These are phyloP conservation scores for Cyphomyrus plagiostoma DNA, from an alignment of 2,113 vertebrate species.

Conservation along the genomic window DNA sequence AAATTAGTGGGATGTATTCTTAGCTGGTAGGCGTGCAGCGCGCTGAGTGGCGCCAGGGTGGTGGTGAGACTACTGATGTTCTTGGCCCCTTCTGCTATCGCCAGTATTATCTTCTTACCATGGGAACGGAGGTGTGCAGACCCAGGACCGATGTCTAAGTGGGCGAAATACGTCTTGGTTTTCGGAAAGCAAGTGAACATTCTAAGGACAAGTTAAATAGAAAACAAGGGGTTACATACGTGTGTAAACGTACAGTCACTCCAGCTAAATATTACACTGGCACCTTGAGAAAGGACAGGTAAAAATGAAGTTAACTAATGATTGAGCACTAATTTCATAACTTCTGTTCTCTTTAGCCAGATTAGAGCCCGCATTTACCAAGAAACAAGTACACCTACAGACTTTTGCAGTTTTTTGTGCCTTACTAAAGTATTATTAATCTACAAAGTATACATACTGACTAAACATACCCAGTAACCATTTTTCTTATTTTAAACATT, in stretches of 20 bases:
- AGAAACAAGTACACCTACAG: not conserved
- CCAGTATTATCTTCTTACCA: constrained; percentile 60
- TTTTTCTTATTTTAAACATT: not conserved
- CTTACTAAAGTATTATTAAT: not conserved
- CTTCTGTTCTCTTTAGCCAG: not conserved
- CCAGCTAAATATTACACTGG: not conserved
- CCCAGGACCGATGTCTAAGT: constrained; percentile 55
- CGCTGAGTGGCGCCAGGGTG: constrained; percentile 57
- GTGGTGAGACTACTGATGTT: constrained; percentile 57
- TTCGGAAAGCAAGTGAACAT: constrained; percentile 61
- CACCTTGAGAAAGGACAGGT: not conserved
- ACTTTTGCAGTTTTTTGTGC: not conserved
- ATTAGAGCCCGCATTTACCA: not conserved
- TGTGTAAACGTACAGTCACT: not conserved
- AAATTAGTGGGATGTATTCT: constrained; percentile 65
- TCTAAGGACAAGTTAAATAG: constrained; percentile 37
- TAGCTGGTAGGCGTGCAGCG: constrained; percentile 61
- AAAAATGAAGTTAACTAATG: not conserved
- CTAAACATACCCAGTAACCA: not conserved
- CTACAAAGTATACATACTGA: not conserved
- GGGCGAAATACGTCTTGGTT: constrained; percentile 65
- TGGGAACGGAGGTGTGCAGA: constrained; percentile 53
- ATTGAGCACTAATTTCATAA: not conserved
- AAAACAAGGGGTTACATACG: not conserved
- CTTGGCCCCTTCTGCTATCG: constrained; percentile 55